Percentiles rank a stretch among this genome's conserved stretches.
phyloP scores from a whole-genome alignment of 2,888 invertebrate genomes.

The Amiota communis region DNA sequence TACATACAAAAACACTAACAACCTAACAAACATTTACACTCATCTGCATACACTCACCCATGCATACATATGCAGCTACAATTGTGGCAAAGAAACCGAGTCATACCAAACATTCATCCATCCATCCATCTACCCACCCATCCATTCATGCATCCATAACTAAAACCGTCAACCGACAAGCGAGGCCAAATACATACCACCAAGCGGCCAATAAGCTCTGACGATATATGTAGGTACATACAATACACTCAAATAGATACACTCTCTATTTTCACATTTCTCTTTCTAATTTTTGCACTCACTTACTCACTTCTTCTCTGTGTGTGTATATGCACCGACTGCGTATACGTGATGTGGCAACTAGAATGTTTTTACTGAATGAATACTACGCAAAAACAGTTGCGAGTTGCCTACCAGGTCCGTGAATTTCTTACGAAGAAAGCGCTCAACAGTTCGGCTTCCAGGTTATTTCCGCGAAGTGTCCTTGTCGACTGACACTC shows the following conservation, averaged over 20 bases:
- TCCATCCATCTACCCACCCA: no score
- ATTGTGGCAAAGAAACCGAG: no score
- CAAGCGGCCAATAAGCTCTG: no score
- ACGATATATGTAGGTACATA: no score
- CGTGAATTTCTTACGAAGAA: neutral
- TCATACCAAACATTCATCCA: no score
- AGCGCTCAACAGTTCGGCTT: neutral
- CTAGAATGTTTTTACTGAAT: constrained; percentile 20
- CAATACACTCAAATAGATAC: no score
- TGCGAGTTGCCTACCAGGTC: neutral
- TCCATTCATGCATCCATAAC: neutral
- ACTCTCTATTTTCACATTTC: no score
- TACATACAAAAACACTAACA: constrained; percentile 13
- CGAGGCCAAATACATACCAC: neutral
- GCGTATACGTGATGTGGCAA: constrained; percentile 18
- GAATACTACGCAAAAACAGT: constrained; percentile 9
- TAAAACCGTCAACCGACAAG: neutral
- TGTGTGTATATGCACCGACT: neutral
- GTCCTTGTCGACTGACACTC: constrained; percentile 40
- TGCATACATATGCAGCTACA: constrained; percentile 49
- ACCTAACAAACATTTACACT: constrained; percentile 13
- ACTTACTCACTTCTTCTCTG: neutral
- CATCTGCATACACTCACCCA: constrained; percentile 6
- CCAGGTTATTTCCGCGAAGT: neutral
- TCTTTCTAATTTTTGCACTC: no score